A percentile compares a stretch with the other conserved stretches of the same genome.
Evolutionary conservation across 2,113 vertebrate genomes (phyloP).

Genomic region (Antidorcas marsupialis): DNA sequence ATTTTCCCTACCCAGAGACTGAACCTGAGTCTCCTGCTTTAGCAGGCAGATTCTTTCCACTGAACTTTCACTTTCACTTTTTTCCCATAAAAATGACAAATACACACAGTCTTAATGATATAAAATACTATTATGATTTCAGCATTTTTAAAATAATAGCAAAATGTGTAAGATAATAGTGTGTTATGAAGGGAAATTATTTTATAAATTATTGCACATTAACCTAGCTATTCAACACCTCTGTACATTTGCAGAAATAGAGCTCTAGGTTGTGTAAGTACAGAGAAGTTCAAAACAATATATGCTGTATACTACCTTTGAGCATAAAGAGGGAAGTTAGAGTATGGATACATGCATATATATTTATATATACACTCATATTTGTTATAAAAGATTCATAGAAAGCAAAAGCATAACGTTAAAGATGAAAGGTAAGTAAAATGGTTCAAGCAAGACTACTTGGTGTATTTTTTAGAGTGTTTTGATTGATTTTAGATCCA

Average conservation of each 20-base stretch:
- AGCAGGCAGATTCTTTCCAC: not conserved
- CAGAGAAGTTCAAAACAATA: not conserved
- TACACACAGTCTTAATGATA: not conserved
- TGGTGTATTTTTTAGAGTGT: not conserved
- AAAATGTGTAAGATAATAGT: not conserved
- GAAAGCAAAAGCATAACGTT: not conserved
- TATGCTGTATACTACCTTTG: not conserved
- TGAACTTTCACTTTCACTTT: not conserved
- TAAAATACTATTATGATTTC: not conserved
- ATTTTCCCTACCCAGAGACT: not conserved
- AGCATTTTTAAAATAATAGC: not conserved
- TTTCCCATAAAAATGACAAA: not conserved
- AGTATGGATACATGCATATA: not conserved
- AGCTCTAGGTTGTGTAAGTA: not conserved
- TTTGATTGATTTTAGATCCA: not conserved
- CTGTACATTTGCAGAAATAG: not conserved
- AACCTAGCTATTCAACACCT: not conserved
- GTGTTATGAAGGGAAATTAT: not conserved
- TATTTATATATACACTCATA: not conserved
- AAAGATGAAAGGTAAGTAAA: not conserved
- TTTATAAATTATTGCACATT: not conserved
- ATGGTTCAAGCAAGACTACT: not conserved
- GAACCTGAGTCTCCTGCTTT: not conserved
- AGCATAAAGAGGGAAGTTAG: not conserved
- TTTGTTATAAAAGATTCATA: not conserved